phyloP scores from a whole-genome alignment of 2,113 vertebrate genomes.

The Gallinago jamesoni region DNA sequence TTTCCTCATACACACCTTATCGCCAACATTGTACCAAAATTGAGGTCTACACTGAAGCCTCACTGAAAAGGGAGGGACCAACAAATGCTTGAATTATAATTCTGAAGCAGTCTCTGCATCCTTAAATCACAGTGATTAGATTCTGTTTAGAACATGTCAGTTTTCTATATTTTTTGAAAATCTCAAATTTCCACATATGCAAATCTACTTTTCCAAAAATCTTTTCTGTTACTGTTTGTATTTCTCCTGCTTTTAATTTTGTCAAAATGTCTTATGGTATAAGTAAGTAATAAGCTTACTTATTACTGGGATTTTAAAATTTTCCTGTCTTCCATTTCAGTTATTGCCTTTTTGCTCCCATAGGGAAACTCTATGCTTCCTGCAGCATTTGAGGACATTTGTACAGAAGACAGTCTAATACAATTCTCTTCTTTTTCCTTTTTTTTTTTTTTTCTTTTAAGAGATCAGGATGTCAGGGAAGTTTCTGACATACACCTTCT shows the following conservation, averaged over 20 bases:
- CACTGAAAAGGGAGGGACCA: not conserved
- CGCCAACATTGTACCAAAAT: not conserved
- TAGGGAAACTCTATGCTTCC: not conserved
- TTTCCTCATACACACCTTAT: not conserved
- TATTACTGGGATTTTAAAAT: not conserved
- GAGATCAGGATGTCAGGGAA: not conserved
- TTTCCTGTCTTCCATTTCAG: not conserved
- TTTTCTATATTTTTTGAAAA: not conserved
- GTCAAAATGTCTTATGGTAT: not conserved
- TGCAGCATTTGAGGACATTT: not conserved
- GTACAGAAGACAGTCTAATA: not conserved
- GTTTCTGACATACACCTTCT: not conserved
- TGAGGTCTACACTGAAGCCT: not conserved
- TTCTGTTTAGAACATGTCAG: not conserved
- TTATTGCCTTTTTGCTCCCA: not conserved
- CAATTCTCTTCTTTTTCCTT: accelerated
- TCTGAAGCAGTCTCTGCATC: not conserved
- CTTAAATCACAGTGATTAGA: not conserved
- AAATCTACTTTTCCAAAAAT: not conserved
- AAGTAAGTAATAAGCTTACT: not conserved
- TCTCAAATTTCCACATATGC: not conserved
- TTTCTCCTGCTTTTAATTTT: not conserved
- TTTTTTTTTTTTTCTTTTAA: not conserved
- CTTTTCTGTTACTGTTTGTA: not conserved
- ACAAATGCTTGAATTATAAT: not conserved